These are phyloP conservation scores for Drosophila mimetica DNA, from an alignment of 2,888 invertebrate species.

Conservation along the genomic window DNA sequence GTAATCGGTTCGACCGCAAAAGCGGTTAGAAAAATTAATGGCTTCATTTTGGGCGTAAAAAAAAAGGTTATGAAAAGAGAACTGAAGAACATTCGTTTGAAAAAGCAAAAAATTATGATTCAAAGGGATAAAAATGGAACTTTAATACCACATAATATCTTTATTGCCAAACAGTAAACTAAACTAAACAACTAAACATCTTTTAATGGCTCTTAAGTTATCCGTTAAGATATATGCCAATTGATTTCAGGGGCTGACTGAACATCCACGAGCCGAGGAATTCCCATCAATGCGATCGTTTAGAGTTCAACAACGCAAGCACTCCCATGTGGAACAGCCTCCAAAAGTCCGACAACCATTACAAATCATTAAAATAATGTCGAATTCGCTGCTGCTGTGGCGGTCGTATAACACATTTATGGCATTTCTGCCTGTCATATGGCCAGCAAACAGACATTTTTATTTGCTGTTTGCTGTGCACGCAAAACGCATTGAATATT, in stretches of 20 bases:
- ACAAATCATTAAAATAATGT: conserved; percentile 59
- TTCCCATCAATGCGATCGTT: conserved; percentile 18
- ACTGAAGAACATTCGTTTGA: background rate
- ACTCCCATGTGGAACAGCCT: conserved; percentile 37
- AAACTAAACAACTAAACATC: no score
- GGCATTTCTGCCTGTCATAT: conserved; percentile 57
- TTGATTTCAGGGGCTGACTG: conserved; percentile 4
- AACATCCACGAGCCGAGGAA: conserved; percentile 9
- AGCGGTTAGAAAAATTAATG: conserved; percentile 9
- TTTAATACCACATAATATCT: no score
- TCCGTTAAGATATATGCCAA: conserved; percentile 4
- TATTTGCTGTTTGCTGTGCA: conserved; percentile 65
- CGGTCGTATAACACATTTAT: conserved; percentile 54
- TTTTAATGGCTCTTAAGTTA: background rate
- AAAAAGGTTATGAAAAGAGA: background rate
- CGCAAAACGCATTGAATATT: conserved; percentile 58
- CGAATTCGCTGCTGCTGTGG: conserved; percentile 27
- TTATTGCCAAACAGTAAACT: background rate
- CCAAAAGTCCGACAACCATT: conserved; percentile 59
- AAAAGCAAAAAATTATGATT: background rate
- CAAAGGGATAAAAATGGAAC: no score
- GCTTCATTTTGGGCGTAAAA: background rate
- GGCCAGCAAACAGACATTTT: conserved; percentile 69
- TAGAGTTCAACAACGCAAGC: conserved; percentile 36
- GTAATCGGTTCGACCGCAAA: conserved; percentile 46